A percentile compares a stretch with the other conserved stretches of the same genome.
Conservation (phyloP, 2,888 invertebrate species). For the Odiellus spinosus region DNA sequence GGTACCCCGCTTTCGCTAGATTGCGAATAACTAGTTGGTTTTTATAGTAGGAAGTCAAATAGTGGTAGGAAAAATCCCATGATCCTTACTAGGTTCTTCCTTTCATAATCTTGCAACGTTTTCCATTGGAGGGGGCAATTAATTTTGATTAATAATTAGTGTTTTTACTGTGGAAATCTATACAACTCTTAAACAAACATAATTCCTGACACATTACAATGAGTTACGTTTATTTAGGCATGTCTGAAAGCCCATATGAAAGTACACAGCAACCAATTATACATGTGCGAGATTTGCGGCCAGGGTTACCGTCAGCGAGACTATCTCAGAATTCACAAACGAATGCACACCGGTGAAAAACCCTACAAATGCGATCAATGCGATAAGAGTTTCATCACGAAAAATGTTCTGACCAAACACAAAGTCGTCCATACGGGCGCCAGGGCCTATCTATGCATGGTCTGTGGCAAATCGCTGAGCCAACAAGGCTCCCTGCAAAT, state of each 20-base stretch:
- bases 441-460: not conserved
- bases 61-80: too few relatives aligned
- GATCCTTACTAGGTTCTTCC: too few relatives aligned
- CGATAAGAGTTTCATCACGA: not conserved
- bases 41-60: too few relatives aligned
- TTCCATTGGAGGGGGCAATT: too few relatives aligned
- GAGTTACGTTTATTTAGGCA: too few relatives aligned
- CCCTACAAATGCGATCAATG: conserved; percentile 3
- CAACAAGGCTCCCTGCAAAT: conserved; percentile 10
- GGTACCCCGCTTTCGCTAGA: too few relatives aligned
- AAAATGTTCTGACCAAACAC: not conserved
- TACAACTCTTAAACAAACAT: too few relatives aligned
- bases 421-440: not conserved
- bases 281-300: conserved; percentile 3
- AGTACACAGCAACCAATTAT: not conserved
- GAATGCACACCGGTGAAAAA: conserved; percentile 4
- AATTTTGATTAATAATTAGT: too few relatives aligned
- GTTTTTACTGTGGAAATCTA: too few relatives aligned
- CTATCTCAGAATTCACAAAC: not conserved
- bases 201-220: too few relatives aligned
- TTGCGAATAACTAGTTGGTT: too few relatives aligned
- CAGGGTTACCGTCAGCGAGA: not conserved
- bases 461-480: conserved; percentile 1
- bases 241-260: not conserved
- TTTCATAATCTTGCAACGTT: too few relatives aligned